Conservation (phyloP, 2,888 invertebrate species). For the Calliopum simillimum region DNA sequence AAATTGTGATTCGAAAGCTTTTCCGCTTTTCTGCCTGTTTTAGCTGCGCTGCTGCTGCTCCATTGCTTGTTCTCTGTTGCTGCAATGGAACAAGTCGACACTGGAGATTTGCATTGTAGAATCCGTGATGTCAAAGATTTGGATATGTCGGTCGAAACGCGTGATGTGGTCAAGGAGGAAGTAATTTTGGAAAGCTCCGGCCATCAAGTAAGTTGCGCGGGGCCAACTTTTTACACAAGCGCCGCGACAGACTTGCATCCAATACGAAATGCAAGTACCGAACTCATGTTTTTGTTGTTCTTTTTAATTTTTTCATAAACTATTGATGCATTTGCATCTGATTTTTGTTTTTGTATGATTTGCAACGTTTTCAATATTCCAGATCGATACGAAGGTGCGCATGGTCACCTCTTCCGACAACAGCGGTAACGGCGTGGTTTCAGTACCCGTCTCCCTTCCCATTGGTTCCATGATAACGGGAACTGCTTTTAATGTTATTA, state of each 20-base stretch:
- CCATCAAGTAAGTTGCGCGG: constrained; percentile 48
- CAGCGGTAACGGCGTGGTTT: constrained; percentile 61
- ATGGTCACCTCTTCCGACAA: constrained; percentile 66
- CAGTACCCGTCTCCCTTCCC: constrained; percentile 71
- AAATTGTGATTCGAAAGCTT: constrained; percentile 41
- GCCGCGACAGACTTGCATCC: neutral
- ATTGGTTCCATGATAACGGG: constrained; percentile 85
- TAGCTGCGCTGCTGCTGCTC: constrained; percentile 8
- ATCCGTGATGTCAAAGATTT: constrained; percentile 62
- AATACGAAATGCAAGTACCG: neutral
- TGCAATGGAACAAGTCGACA: constrained; percentile 62
- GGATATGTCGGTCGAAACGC: constrained; percentile 54
- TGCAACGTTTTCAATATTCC: neutral
- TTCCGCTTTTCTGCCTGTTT: constrained; percentile 36
- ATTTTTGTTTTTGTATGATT: neutral
- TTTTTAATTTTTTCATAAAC: neutral
- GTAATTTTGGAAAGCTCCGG: constrained; percentile 60
- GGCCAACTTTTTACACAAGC: constrained; percentile 11
- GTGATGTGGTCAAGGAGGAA: constrained; percentile 63
- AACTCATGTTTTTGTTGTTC: neutral
- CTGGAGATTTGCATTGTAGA: constrained; percentile 62
- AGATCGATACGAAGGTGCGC: constrained; percentile 60
- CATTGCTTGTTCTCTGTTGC: neutral
- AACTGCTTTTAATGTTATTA: constrained; percentile 87
- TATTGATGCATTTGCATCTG: neutral